phyloP scores from a whole-genome alignment of 2,888 invertebrate genomes.

The Elysia crispata region DNA sequence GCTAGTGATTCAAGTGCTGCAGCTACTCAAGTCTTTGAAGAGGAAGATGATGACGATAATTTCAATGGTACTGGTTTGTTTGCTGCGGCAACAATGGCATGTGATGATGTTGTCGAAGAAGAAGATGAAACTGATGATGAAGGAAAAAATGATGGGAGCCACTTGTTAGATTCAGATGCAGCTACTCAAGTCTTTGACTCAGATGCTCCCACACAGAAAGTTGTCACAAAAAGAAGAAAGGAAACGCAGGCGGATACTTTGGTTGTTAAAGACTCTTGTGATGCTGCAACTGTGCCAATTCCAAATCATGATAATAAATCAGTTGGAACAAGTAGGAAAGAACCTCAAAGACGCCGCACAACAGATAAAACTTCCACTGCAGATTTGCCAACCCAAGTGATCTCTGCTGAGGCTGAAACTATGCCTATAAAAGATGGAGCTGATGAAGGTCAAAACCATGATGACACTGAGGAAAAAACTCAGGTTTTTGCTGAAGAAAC shows the following conservation, averaged over 20 bases:
- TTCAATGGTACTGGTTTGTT: constrained; percentile 20
- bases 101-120: constrained; percentile 1
- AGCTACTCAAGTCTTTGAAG: not conserved
- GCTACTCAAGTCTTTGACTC: constrained; percentile 13
- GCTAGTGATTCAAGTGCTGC: not conserved
- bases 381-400: too few species aligned
- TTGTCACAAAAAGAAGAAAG: not conserved
- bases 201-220: constrained; percentile 1
- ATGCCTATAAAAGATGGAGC: not conserved
- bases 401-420: not conserved
- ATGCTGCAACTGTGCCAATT: not conserved
- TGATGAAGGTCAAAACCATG: constrained; percentile 5
- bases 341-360: too few species aligned
- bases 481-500: constrained; percentile 39
- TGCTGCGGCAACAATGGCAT: constrained; percentile 37
- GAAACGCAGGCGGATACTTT: not conserved
- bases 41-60: constrained; percentile 17
- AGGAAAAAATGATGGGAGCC: not conserved
- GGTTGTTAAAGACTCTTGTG: not conserved
- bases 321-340: too few species aligned
- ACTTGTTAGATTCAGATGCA: not conserved
- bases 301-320: too few species aligned
- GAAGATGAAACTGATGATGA: constrained; percentile 6
- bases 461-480: constrained; percentile 5
- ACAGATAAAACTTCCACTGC: too few species aligned